phyloP scores from a whole-genome alignment of 2,888 invertebrate genomes.

The Phasia obesa region DNA sequence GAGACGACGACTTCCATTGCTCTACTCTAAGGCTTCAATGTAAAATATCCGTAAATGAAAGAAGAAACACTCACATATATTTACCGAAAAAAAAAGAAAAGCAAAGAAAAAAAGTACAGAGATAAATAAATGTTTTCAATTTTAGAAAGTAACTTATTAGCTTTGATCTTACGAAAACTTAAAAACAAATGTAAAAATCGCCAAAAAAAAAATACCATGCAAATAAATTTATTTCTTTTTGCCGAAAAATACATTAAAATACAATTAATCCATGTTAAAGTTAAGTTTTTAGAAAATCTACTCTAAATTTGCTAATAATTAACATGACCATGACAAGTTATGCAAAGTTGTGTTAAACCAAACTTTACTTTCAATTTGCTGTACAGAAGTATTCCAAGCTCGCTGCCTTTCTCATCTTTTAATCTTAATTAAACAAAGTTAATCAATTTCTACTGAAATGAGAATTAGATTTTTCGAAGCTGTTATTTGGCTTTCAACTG shows the following conservation, averaged over 20 bases:
- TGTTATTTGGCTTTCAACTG: slow-evolving; percentile 36
- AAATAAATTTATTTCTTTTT: slow-evolving; percentile 48
- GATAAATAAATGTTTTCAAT: slow-evolving; percentile 65
- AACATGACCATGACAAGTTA: slow-evolving; percentile 52
- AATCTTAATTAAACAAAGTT: slow-evolving; percentile 57
- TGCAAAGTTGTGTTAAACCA: slow-evolving; percentile 23
- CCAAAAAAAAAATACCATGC: slow-evolving; percentile 43
- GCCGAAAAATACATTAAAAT: slow-evolving; percentile 63
- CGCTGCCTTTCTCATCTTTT: slow-evolving; percentile 57
- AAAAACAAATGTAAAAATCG: too few species aligned
- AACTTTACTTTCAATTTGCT: slow-evolving; percentile 21
- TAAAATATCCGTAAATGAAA: slow-evolving; percentile 41
- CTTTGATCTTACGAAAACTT: slow-evolving; percentile 64
- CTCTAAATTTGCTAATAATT: slow-evolving; percentile 66
- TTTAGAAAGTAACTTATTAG: slow-evolving; percentile 70
- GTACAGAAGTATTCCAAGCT: slow-evolving; percentile 33
- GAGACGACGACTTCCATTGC: slow-evolving; percentile 7
- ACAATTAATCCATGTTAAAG: slow-evolving; percentile 65
- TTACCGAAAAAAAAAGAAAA: slow-evolving; percentile 19
- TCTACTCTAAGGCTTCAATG: slow-evolving; percentile 41
- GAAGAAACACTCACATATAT: slow-evolving; percentile 9
- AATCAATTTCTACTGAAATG: slow-evolving; percentile 61
- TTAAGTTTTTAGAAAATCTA: slow-evolving; percentile 59
- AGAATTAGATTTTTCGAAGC: slow-evolving; percentile 45
- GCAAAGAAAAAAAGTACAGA: slow-evolving; percentile 22